These are phyloP conservation scores for Drosophila neotestacea DNA, from an alignment of 2,888 invertebrate species.

Conservation along the genomic window DNA sequence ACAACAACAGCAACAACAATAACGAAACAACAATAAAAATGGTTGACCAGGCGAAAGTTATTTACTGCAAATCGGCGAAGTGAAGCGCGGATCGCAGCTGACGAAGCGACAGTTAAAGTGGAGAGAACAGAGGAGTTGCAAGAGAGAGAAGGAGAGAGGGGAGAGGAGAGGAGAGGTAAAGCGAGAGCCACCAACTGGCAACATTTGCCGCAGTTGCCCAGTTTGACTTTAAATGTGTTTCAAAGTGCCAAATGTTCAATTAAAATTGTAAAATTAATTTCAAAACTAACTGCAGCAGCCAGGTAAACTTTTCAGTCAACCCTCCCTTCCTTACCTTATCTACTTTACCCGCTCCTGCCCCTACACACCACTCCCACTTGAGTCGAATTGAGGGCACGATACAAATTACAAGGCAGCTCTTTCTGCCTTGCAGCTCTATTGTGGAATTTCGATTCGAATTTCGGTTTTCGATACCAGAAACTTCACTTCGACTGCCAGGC, in stretches of 20 bases:
- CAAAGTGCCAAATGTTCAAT: conserved; percentile 58
- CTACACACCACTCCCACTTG: conserved; percentile 9
- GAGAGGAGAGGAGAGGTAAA: no score
- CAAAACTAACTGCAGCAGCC: conserved; percentile 58
- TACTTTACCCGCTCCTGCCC: background rate
- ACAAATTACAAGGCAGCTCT: conserved; percentile 32
- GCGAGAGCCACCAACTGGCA: conserved; percentile 10
- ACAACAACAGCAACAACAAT: conserved; percentile 19
- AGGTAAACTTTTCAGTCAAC: conserved; percentile 54
- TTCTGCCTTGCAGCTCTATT: conserved; percentile 6
- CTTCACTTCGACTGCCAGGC: conserved; percentile 20
- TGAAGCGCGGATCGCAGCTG: conserved; percentile 60
- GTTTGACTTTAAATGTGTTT: conserved; percentile 55
- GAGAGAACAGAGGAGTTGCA: background rate
- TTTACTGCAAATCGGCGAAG: conserved; percentile 75
- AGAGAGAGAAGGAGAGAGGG: background rate
- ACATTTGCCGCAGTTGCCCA: conserved; percentile 34
- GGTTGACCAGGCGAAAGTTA: conserved; percentile 71
- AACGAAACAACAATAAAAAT: conserved; percentile 38
- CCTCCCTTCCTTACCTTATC: background rate
- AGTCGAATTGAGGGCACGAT: conserved; percentile 39
- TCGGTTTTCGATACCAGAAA: conserved; percentile 28
- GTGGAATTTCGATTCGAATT: conserved; percentile 39
- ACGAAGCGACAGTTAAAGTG: conserved; percentile 1
- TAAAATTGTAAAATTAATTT: conserved; percentile 70